These are phyloP conservation scores for Phragmatobia fuliginosa DNA, from an alignment of 2,888 invertebrate genomes.

Conservation along the genomic window DNA sequence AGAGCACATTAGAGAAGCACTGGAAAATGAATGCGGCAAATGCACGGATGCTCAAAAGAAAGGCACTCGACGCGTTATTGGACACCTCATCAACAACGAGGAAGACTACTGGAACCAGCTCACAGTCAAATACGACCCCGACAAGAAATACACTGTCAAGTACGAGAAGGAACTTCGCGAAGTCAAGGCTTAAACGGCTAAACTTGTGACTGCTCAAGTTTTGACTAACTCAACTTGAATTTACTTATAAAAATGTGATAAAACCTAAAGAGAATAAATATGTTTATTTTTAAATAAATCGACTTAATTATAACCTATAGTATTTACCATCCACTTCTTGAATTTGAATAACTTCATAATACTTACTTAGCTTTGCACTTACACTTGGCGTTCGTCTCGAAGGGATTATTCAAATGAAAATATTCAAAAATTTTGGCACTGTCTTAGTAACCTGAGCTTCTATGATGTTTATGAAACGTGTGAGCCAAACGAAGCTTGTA, in stretches of 20 bases:
- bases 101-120: constrained; percentile 70
- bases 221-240: not conserved
- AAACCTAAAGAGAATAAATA: not conserved
- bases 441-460: too few relatives aligned
- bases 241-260: constrained; percentile 1
- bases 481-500: too few relatives aligned
- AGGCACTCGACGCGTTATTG: constrained; percentile 60
- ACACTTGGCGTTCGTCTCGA: too few relatives aligned
- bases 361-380: too few relatives aligned
- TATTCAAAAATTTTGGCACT: too few relatives aligned
- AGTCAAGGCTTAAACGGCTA: constrained; percentile 40
- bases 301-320: not conserved
- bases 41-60: constrained; percentile 61
- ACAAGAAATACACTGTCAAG: constrained; percentile 60
- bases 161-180: constrained; percentile 65
- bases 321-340: not conserved
- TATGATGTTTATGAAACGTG: too few relatives aligned
- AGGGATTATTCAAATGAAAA: too few relatives aligned
- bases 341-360: too few relatives aligned
- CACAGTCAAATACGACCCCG: constrained; percentile 71
- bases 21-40: constrained; percentile 62
- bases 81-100: constrained; percentile 64
- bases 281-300: not conserved
- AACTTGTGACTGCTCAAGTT: too few relatives aligned
- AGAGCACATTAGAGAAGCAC: constrained; percentile 68